Conservation (phyloP, 1,140 invertebrate genomes). For the Reticulitermes speratus region DNA sequence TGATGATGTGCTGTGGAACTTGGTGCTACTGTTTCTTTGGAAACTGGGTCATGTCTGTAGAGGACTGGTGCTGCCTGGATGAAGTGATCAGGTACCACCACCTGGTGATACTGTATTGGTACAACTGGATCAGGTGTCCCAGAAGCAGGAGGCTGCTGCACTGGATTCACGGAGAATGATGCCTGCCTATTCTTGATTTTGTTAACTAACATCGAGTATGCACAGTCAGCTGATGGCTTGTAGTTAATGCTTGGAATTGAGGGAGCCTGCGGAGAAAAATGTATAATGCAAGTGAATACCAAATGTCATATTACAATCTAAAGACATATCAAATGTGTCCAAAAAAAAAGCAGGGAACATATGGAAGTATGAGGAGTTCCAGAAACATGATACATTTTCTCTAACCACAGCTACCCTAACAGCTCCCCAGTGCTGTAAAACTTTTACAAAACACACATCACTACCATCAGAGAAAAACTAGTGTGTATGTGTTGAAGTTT, state of each 20-base stretch:
- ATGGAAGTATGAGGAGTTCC: too few species aligned
- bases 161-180: constrained; percentile 22
- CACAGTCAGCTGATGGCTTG: constrained; percentile 77
- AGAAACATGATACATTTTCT: too few species aligned
- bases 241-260: constrained; percentile 69
- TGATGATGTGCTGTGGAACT: background rate
- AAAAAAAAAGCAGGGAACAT: too few species aligned
- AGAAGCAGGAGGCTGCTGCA: constrained; percentile 44
- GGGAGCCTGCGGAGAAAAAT: constrained; percentile 55
- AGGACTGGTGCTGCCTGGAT: background rate
- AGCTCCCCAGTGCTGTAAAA: too few species aligned
- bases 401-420: too few species aligned
- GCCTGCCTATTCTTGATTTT: constrained; percentile 71
- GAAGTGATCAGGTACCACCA: background rate
- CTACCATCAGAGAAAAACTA: too few species aligned
- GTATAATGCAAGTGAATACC: background rate
- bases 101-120: background rate
- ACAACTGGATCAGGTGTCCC: constrained; percentile 34
- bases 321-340: too few species aligned
- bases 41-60: background rate
- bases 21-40: background rate
- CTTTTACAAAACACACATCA: too few species aligned
- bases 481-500: too few species aligned
- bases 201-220: constrained; percentile 80
- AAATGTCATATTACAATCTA: background rate